Percentiles rank a stretch among this genome's conserved stretches.
Evolutionary conservation across 2,113 vertebrate genomes (phyloP).

Genomic region (Phrynosoma blainvillii): DNA sequence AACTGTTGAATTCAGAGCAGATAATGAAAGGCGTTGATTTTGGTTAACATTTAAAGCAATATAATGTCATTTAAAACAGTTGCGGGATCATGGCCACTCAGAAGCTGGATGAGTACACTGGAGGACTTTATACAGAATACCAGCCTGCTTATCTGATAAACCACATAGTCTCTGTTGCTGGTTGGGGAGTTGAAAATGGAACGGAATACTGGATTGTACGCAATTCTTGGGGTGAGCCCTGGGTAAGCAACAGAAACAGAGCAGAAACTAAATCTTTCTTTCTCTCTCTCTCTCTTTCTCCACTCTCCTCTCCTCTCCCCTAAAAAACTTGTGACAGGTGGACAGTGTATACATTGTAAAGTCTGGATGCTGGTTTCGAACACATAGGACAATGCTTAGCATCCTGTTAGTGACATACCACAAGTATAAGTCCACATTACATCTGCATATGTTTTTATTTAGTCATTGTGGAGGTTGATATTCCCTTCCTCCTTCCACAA

Average conservation of each 20-base stretch:
- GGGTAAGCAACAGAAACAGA: conserved; percentile 80
- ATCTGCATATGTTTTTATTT: background rate
- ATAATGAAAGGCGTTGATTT: no score
- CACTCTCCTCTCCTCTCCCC: no score
- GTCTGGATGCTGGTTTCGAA: background rate
- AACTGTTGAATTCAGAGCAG: no score
- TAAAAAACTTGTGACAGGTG: background rate
- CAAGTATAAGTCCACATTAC: background rate
- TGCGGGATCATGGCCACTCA: conserved; percentile 97
- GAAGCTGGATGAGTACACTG: conserved; percentile 85
- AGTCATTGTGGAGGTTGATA: no score
- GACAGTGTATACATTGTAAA: background rate
- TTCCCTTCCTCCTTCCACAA: no score
- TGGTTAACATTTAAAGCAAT: background rate
- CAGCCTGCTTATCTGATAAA: conserved; percentile 73
- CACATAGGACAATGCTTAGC: background rate
- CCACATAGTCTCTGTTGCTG: conserved; percentile 92
- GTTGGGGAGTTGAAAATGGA: conserved; percentile 87
- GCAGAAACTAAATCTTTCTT: rapidly evolving
- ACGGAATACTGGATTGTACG: conserved; percentile 94
- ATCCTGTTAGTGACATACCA: background rate
- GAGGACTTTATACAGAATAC: conserved; percentile 89
- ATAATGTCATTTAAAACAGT: conserved; percentile 69
- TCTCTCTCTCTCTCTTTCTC: background rate
- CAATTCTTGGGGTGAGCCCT: conserved; percentile 97